Base-by-base conservation (phyloP, 2,113 vertebrate genomes). In the Neolamprologus toae region DNA sequence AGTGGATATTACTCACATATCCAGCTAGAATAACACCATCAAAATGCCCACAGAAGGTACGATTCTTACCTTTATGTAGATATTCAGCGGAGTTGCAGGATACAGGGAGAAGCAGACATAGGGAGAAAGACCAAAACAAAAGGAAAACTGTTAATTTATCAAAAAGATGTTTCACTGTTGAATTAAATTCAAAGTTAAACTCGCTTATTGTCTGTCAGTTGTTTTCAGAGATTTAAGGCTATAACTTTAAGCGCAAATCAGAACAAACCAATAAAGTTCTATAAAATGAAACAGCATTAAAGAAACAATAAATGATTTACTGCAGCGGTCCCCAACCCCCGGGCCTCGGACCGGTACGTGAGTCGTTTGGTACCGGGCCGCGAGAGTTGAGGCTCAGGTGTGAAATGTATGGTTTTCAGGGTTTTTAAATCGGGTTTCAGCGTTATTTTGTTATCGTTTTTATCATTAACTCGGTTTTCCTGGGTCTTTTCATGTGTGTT, bases 41-140 rank as follows among this genome's bases (percentile, higher is more conserved):
- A 55, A n/a, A 23, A 54, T 71, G 11, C 3, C 68, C 19, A 47
- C 6, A 51, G 82, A 91, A 88, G 19, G 40, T 59, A 90, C 42
- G 7, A 37, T 54, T 95, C 96, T 96, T 96, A 96, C 96, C 96
- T 97, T 94, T 80, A 92, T 28, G 82, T 21, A 85, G 92, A 86
- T 4, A 33, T 9, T 5, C 19, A 88, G 54, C 5, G 42, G 10
- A 78, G 79, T 83, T 68, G 55, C 28, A 81, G 66, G 45, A 68
- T 7, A 13, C 17, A 33, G 63, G 21, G 17, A 57, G 81, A 23
- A n/a, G 61, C 78, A 84, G 57, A 45, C 19, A 86, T 3, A 61
- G 28, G 51, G 37, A 92, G 21, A 53, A 33, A 63, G 26, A 35
- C 14, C 76, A 16, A 23, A 86, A 33, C 84, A 14, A 86, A 10